Base-by-base conservation (phyloP, 30 jellyfish, hydroid and myxozoan species). In the Aurelia aurita complex sp. Pacific region DNA sequence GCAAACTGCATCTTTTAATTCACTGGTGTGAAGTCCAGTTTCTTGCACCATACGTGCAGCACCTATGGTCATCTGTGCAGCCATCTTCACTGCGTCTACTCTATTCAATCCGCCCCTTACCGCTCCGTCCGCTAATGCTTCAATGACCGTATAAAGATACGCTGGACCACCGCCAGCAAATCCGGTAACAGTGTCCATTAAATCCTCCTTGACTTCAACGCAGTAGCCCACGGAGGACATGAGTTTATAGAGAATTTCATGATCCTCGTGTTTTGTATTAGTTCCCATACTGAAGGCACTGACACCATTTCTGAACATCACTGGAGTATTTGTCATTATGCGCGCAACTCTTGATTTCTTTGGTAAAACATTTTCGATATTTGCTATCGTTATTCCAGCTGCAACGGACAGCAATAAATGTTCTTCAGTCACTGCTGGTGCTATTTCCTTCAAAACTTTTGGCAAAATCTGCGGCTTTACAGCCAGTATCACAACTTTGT, bases 131-230 rank as follows among this genome's bases (percentile, higher is more conserved):
- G 97, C 97, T 23, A 88, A 66, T 17, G 95, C 96, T 33, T 91
- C 97, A 23, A 91, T 84, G 34, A 91, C 94, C 42, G 78, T 86
- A 57, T 91, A 91, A 19, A 85, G n/a, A 50, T 84, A 91, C 2
- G 97, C 97, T 42, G 97, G 97, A n/a, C 97, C 97, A n/a, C 92
- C 92, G 19, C 97, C 97, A 14, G 96, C 93, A 64, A 91, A 85
- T 13, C 96, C 97, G 10, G 97, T 83, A 12, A 91, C 90, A 8
- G 90, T 80, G 80, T 91, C 97, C 94, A 91, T 83, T 42, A 76
- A 43, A 34, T 83, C 89, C 36, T 91, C 97, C 53, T 85, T 74
- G 40, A 85, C 85, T 66, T 91, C 96, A 17, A 79, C 91, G 78
- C 96, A 83, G 82, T 68, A 85, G 9, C 97, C 97, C 32, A 91